These are phyloP conservation scores for Meriones psammophilus DNA, from an alignment of 2,797 vertebrate genomes.

Conservation along the genomic window DNA sequence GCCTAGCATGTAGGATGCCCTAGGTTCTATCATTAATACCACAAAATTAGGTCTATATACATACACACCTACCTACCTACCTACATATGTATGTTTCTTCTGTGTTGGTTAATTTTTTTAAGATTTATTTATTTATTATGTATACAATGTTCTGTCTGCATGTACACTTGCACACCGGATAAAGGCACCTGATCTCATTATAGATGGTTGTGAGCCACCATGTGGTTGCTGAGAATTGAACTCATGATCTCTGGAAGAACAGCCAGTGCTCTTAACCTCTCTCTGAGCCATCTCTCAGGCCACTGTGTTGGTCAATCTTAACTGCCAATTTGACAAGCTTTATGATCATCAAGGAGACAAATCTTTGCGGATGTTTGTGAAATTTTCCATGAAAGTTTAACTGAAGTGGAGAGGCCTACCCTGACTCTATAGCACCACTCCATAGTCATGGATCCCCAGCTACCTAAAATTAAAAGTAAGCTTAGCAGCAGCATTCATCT, in stretches of 20 bases:
- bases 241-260: no score
- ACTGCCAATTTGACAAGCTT: neutral
- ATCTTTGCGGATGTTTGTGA: neutral
- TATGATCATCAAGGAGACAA: neutral
- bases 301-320: neutral
- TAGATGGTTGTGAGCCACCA: no score
- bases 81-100: neutral
- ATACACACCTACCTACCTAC: neutral
- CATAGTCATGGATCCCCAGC: neutral
- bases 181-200: no score
- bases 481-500: neutral
- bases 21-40: neutral
- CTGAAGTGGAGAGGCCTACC: neutral
- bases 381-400: neutral
- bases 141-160: no score
- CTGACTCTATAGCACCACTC: neutral
- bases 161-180: no score
- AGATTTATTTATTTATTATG: no score
- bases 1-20: neutral
- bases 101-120: neutral
- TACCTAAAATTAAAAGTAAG: neutral
- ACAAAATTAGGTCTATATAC: neutral
- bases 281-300: no score
- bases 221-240: no score
- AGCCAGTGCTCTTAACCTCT: no score